phyloP scores from a whole-genome alignment of 2,888 invertebrate species.

The Mesorhabditis sp. region DNA sequence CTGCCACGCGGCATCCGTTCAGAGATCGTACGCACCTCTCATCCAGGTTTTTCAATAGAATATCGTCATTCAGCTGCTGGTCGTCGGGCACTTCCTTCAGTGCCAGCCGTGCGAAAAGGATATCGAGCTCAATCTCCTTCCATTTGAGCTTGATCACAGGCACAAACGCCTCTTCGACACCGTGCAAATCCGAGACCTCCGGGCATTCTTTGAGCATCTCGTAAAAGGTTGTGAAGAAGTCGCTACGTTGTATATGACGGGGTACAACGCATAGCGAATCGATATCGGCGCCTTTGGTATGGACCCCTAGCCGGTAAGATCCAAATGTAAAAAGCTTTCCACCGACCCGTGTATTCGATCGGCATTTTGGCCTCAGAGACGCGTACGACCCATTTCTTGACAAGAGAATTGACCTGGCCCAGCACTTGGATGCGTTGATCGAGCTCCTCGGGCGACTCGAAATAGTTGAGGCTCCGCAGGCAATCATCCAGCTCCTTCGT shows the following conservation, averaged over 20 bases:
- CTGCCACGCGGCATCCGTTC: conserved; percentile 84
- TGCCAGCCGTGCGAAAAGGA: conserved; percentile 89
- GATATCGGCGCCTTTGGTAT: conserved; percentile 95
- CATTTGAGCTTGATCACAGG: conserved; percentile 99
- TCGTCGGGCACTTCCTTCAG: conserved; percentile 76
- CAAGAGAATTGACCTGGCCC: conserved; percentile 79
- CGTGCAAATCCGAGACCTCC: conserved; percentile 65
- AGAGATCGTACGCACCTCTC: conserved; percentile 76
- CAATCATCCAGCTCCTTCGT: conserved; percentile 19
- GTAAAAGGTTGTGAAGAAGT: conserved; percentile 93
- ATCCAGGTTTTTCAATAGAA: conserved; percentile 86
- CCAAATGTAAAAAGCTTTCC: conserved; percentile 99
- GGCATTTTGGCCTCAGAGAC: conserved; percentile 72
- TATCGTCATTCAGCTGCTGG: conserved; percentile 83
- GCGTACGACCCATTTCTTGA: conserved; percentile 88
- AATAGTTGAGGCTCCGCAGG: conserved; percentile 39
- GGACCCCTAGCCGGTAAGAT: conserved; percentile 84
- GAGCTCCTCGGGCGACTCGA: conserved; percentile 52
- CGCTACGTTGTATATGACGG: conserved; percentile 83
- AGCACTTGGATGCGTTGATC: conserved; percentile 60
- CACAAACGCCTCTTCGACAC: conserved; percentile 96
- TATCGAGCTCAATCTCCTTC: conserved; percentile 92
- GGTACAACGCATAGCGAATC: conserved; percentile 97
- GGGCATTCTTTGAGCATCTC: conserved; percentile 73
- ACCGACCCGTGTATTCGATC: conserved; percentile 74